Conservation (phyloP, 2,113 vertebrate species). For the Microcebus murinus region DNA sequence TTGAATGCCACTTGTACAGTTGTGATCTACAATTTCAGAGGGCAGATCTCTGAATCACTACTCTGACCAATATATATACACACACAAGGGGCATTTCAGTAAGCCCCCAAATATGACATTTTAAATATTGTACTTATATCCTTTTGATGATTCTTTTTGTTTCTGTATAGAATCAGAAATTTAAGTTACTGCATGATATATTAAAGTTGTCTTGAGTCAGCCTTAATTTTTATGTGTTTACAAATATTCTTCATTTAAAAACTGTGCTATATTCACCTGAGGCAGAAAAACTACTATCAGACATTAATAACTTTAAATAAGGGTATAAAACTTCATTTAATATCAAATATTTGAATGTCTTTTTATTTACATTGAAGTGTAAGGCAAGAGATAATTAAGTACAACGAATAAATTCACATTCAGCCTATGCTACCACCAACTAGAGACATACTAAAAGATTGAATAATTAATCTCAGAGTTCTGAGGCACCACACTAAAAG, state of each 20-base stretch:
- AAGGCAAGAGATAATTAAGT: neutral
- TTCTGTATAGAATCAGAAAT: neutral
- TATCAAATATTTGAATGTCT: neutral
- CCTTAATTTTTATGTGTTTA: neutral
- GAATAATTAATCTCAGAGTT: neutral
- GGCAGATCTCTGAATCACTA: slow-evolving; percentile 61
- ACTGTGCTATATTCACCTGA: neutral
- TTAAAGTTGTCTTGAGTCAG: neutral
- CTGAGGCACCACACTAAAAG: neutral
- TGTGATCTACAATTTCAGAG: slow-evolving; percentile 29
- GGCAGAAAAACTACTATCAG: neutral
- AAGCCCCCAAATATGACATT: neutral
- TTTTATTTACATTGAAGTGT: neutral
- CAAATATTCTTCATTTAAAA: neutral
- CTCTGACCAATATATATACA: neutral
- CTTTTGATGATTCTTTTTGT: neutral
- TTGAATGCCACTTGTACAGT: neutral
- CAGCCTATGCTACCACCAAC: neutral
- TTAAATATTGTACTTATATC: neutral
- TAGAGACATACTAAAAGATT: neutral
- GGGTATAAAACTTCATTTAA: neutral
- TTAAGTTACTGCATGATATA: neutral
- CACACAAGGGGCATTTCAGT: neutral
- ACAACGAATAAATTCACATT: neutral
- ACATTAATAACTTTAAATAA: neutral